Conservation (phyloP, 1,140 invertebrate species). For the Drosophila gunungcola region DNA sequence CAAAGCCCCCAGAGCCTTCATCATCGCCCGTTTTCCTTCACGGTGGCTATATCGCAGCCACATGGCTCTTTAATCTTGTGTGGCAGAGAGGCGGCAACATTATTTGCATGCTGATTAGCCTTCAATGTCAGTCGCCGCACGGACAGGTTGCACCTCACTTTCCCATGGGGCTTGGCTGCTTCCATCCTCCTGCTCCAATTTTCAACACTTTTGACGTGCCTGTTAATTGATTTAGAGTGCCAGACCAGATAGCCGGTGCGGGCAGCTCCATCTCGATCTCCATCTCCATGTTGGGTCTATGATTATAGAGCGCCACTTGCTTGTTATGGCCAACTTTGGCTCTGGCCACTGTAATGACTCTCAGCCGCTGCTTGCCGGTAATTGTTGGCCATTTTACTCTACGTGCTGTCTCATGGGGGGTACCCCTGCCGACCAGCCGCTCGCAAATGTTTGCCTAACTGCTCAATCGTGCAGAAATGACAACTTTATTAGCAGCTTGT, state of each 20-base stretch:
- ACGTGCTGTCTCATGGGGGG: constrained; percentile 67
- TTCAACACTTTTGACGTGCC: constrained; percentile 82
- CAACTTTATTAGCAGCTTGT: constrained; percentile 70
- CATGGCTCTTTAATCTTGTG: constrained; percentile 70
- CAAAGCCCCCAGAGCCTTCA: constrained; percentile 16
- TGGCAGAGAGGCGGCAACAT: constrained; percentile 71
- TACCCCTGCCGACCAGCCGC: constrained; percentile 4
- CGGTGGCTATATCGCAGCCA: constrained; percentile 68
- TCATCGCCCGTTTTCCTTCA: constrained; percentile 12
- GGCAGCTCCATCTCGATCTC: constrained; percentile 13
- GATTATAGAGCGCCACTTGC: constrained; percentile 79
- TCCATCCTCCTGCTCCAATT: constrained; percentile 62
- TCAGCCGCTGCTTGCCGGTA: constrained; percentile 47
- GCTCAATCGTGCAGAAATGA: constrained; percentile 77
- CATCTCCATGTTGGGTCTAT: constrained; percentile 49
- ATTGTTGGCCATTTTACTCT: constrained; percentile 53
- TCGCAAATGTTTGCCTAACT: constrained; percentile 68
- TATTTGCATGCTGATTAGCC: constrained; percentile 84
- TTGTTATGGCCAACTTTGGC: constrained; percentile 75
- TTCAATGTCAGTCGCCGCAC: constrained; percentile 62
- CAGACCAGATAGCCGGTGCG: constrained; percentile 22
- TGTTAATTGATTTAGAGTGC: constrained; percentile 83
- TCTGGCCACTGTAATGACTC: constrained; percentile 77
- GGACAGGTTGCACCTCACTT: constrained; percentile 71
- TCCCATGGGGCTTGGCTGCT: constrained; percentile 4